phyloP scores from a whole-genome alignment of 2,888 invertebrate genomes.

The Stegana nigrithorax region DNA sequence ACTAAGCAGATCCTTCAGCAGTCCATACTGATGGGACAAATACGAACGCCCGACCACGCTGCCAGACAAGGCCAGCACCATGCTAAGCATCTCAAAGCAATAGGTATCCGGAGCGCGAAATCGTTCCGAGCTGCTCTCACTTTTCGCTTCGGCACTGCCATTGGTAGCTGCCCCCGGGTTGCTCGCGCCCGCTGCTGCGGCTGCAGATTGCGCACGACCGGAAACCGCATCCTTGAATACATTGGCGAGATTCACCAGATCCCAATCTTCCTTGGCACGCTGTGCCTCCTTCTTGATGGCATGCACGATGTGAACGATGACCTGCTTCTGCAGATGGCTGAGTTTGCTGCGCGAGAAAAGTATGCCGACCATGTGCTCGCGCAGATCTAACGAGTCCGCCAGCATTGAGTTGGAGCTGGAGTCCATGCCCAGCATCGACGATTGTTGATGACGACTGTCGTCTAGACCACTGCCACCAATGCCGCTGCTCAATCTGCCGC shows the following conservation, averaged over 20 bases:
- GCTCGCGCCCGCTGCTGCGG: conserved; percentile 26
- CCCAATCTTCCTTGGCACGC: conserved; percentile 92
- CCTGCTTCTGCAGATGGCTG: conserved; percentile 92
- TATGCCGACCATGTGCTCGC: conserved; percentile 97
- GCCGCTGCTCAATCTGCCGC: no score
- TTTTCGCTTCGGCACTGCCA: conserved; percentile 45
- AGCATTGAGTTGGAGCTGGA: conserved; percentile 62
- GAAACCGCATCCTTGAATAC: conserved; percentile 52
- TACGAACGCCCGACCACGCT: conserved; percentile 91
- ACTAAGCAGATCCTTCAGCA: conserved; percentile 86
- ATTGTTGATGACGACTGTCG: conserved; percentile 33
- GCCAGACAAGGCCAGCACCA: conserved; percentile 92
- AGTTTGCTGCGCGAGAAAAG: conserved; percentile 93
- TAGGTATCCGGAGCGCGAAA: conserved; percentile 80
- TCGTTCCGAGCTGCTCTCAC: conserved; percentile 60
- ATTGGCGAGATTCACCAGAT: conserved; percentile 71
- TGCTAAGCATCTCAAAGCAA: conserved; percentile 96
- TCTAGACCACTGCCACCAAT: conserved; percentile 4
- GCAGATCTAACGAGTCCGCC: conserved; percentile 76
- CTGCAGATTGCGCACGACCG: no score
- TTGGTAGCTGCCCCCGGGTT: conserved; percentile 23
- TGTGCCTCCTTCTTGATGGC: conserved; percentile 91
- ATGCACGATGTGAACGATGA: conserved; percentile 89
- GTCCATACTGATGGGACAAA: conserved; percentile 87
- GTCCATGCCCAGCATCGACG: conserved; percentile 49